These are phyloP conservation scores for Phyllopteryx taeniolatus DNA, from an alignment of 2,113 vertebrate species.

Conservation along the genomic window DNA sequence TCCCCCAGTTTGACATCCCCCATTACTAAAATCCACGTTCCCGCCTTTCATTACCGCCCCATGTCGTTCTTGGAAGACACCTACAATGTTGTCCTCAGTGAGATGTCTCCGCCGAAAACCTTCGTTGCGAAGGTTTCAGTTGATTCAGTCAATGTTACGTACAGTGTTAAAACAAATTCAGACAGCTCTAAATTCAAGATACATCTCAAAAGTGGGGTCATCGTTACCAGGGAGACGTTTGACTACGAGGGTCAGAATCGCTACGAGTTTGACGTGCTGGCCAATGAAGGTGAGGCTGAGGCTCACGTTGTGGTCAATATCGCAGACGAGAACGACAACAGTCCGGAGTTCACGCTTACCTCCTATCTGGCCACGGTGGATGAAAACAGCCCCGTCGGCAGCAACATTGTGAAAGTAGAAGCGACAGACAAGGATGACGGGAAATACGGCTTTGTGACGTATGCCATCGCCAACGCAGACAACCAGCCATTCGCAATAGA, in stretches of 20 bases:
- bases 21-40: slow-evolving; percentile 78
- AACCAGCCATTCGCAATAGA: slow-evolving; percentile 84
- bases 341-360: slow-evolving; percentile 77
- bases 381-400: slow-evolving; percentile 86
- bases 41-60: slow-evolving; percentile 68
- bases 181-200: slow-evolving; percentile 81
- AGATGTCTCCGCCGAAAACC: slow-evolving; percentile 85
- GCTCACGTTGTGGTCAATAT: slow-evolving; percentile 78
- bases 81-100: slow-evolving; percentile 82
- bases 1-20: slow-evolving; percentile 76
- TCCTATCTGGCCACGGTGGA: slow-evolving; percentile 80
- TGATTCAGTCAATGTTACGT: slow-evolving; percentile 74
- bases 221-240: slow-evolving; percentile 78
- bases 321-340: slow-evolving; percentile 86
- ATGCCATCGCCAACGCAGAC: slow-evolving; percentile 76
- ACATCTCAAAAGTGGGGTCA: slow-evolving; percentile 80
- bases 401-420: slow-evolving; percentile 78
- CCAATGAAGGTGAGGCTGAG: slow-evolving; percentile 68
- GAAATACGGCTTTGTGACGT: slow-evolving; percentile 85
- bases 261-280: slow-evolving; percentile 83
- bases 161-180: slow-evolving; percentile 75
- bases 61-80: slow-evolving; percentile 79
- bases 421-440: slow-evolving; percentile 84
- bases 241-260: slow-evolving; percentile 78
- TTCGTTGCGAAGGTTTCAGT: slow-evolving; percentile 79